A percentile compares a stretch with the other conserved stretches of the same genome.
Conservation (phyloP, 2,113 vertebrate species). For the Bubo bubo region DNA sequence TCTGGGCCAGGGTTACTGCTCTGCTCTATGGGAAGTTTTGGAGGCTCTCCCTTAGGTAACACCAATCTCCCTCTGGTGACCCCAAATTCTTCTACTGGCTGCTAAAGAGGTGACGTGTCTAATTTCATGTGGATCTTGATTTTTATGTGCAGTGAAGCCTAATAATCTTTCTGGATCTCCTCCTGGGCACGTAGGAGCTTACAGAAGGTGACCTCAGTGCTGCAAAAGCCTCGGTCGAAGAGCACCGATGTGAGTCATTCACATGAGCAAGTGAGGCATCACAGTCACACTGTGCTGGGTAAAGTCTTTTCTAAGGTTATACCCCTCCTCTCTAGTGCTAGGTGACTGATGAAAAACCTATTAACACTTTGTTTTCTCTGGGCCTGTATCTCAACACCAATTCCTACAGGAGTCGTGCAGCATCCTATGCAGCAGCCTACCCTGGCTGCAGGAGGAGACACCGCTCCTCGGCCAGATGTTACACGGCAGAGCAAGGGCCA, state of each 20-base stretch:
- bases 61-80: background rate
- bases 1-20: background rate
- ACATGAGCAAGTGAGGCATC: background rate
- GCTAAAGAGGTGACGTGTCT: background rate
- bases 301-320: background rate
- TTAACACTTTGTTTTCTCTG: background rate
- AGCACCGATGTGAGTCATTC: background rate
- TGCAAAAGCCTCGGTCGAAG: background rate
- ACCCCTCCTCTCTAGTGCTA: background rate
- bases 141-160: background rate
- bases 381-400: background rate
- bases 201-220: background rate
- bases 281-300: background rate
- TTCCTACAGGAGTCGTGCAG: fast-evolving
- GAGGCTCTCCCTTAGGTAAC: background rate
- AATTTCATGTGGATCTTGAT: background rate
- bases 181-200: background rate
- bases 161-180: background rate
- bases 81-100: background rate
- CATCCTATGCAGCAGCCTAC: background rate
- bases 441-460: background rate
- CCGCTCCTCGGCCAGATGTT: background rate
- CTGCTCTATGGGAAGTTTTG: fast-evolving
- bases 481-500: background rate
- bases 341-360: background rate